Evolutionary conservation across 1,140 invertebrate species (phyloP).

Genomic region (Heliconius nattereri): DNA sequence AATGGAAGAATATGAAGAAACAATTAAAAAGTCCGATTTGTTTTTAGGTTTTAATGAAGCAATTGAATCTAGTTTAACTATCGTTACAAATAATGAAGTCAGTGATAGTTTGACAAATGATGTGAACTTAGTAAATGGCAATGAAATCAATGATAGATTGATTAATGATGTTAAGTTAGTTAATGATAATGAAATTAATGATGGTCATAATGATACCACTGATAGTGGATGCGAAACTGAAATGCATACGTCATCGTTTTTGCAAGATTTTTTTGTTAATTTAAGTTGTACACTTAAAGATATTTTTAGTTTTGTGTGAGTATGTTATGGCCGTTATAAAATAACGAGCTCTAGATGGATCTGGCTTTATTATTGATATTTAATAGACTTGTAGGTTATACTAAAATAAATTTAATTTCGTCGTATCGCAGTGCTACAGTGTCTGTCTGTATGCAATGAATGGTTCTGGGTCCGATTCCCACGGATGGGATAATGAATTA

Average conservation of each 20-base stretch:
- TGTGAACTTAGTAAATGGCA: slow-evolving; percentile 2
- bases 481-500: too few relatives aligned
- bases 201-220: slow-evolving; percentile 15
- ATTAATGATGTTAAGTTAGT: neutral
- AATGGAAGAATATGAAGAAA: slow-evolving; percentile 34
- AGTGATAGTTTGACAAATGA: neutral
- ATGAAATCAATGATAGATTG: slow-evolving; percentile 8
- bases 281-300: slow-evolving; percentile 42
- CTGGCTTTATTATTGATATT: too few relatives aligned
- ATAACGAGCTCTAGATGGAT: too few relatives aligned
- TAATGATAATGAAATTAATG: slow-evolving; percentile 6
- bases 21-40: slow-evolving; percentile 5
- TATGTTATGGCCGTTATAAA: slow-evolving; percentile 23
- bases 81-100: neutral
- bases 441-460: too few relatives aligned
- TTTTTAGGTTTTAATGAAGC: too few relatives aligned
- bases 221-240: slow-evolving; percentile 51
- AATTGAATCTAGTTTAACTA: too few relatives aligned
- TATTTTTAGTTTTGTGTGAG: slow-evolving; percentile 54
- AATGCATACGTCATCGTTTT: slow-evolving; percentile 22
- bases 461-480: too few relatives aligned
- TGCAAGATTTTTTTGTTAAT: slow-evolving; percentile 44
- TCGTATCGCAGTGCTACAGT: too few relatives aligned
- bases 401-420: too few relatives aligned
- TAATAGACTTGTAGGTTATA: too few relatives aligned